These are phyloP conservation scores for Bergia sp. DNA, from an alignment of 92 coral and sea anemone species.

Conservation along the genomic window DNA sequence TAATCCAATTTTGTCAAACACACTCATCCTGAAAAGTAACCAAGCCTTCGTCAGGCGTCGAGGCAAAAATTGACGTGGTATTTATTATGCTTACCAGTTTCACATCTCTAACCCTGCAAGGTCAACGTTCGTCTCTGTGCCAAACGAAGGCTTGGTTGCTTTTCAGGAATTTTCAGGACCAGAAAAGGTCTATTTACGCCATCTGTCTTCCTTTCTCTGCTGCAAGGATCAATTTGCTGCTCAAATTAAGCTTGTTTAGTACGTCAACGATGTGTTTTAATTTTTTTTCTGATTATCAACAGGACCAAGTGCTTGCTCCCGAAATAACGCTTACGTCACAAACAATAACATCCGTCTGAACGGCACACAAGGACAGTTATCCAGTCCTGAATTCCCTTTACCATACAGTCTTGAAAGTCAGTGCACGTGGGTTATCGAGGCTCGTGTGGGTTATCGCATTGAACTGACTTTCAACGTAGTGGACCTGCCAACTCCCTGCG, in stretches of 20 bases:
- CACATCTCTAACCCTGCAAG: too few species aligned
- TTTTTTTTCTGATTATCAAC: neutral
- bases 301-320: conserved; percentile 39
- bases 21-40: too few species aligned
- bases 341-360: conserved; percentile 31
- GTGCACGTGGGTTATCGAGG: conserved; percentile 32
- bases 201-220: too few species aligned
- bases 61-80: too few species aligned
- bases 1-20: too few species aligned
- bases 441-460: neutral
- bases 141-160: too few species aligned
- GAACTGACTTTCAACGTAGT: conserved; percentile 18
- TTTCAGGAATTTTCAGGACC: too few species aligned
- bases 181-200: too few species aligned
- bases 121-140: too few species aligned
- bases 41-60: too few species aligned
- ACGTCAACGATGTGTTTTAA: too few species aligned
- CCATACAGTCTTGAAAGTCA: neutral
- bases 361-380: neutral
- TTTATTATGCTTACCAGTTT: too few species aligned
- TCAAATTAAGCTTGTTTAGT: neutral
- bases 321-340: neutral
- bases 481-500: conserved; percentile 24
- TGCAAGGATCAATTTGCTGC: neutral
- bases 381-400: conserved; percentile 39